phyloP scores from a whole-genome alignment of 1,140 invertebrate genomes.

The Oreohelix idahoensis region DNA sequence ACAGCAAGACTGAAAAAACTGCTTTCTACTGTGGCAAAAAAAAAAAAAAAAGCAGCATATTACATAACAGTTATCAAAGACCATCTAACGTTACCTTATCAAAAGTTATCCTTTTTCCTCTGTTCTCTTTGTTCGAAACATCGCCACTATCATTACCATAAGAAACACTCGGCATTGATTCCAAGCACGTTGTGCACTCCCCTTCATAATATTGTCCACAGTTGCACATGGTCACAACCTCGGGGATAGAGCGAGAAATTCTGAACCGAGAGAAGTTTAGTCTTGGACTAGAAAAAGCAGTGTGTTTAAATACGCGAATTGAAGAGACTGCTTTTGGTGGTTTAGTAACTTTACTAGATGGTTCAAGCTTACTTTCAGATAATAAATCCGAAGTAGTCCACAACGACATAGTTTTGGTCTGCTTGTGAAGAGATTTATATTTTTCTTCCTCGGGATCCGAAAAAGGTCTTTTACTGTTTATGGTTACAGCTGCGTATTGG shows the following conservation, averaged over 20 bases:
- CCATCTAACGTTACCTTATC: no score
- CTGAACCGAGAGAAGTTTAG: slow-evolving; percentile 20
- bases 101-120: no score
- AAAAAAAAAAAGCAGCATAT: no score
- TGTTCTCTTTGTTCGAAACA: no score
- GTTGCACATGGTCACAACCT: neutral
- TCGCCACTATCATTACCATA: no score
- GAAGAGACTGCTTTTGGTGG: neutral
- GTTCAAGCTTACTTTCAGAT: neutral
- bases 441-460: neutral
- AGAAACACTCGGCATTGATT: no score
- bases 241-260: neutral
- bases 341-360: neutral
- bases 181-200: neutral
- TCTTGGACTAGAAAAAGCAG: neutral
- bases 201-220: neutral
- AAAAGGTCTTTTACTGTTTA: neutral
- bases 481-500: neutral
- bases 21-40: no score
- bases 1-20: no score
- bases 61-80: no score
- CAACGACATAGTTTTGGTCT: neutral
- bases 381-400: neutral
- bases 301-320: neutral
- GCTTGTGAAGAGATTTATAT: neutral